Evolutionary conservation across 1,140 invertebrate species (phyloP), one percentile per base, ranked within the genome.

Genomic region (Laupala kohalensis): DNA sequence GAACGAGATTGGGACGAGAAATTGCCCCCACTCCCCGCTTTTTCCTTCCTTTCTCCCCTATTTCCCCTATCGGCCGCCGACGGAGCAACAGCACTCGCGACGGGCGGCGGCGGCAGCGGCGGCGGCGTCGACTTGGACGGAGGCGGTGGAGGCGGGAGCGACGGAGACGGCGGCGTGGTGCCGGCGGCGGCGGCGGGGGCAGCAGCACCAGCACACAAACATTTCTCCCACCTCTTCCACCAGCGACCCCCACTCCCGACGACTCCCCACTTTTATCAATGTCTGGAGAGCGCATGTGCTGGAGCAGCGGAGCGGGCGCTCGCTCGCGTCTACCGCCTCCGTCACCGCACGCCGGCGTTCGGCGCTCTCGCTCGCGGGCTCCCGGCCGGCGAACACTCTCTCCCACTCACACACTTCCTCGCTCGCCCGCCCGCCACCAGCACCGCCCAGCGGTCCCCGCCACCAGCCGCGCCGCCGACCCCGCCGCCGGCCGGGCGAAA

Each of bases 1-100:
- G 67, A 68, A 68, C 67, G 67, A 68, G 67, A 68, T 68, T 29
- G 25, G 27, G 67, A 68, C 67, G 67, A 68, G 67, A 68, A 68
- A 68, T 68, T 37, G 26, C 67, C 67, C 67, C 67, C 67, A 37
- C 67, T 37, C n/a, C 67, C 6, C 13, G 3, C 23, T 68, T 68
- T 67, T 67, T 29, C 23, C 26, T 25, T n/a, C 67, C 29, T 29
- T 23, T 23, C 5, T 27, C 67, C 67, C 67, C 12, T 9, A 23
- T 37, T 37, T 23, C 28, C 28, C 67, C 25, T 30, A 68, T 68
- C 28, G 4, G 5, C 6, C 25, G 13, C 23, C 67, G 19, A 53
- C 37, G 37, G 37, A 53, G 37, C 37, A 53, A 19, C 37, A 53
- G 37, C 37, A 53, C 9, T 19, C 9, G 37, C 37, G 37, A 19